Conservation (phyloP, 1,140 invertebrate genomes). For the Lysiphlebus fabarum region DNA sequence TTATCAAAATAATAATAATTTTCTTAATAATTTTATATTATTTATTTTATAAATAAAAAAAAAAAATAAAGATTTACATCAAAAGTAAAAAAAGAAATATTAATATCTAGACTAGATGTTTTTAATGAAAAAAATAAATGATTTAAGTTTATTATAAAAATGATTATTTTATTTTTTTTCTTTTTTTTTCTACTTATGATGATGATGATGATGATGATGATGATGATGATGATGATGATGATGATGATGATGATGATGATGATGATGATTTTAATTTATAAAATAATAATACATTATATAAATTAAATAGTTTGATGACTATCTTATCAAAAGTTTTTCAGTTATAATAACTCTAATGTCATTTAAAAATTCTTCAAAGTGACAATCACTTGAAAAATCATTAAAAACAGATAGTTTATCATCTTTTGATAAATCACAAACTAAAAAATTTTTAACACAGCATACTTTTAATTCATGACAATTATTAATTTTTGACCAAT, state of each 20-base stretch:
- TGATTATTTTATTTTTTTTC: not conserved
- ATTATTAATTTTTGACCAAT: slow-evolving; percentile 45
- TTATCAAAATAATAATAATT: no score
- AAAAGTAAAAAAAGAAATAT: not conserved
- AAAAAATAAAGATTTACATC: slow-evolving; percentile 1
- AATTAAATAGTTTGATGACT: not conserved
- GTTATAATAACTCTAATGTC: slow-evolving; percentile 43
- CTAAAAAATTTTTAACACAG: slow-evolving; percentile 49
- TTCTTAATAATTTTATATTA: slow-evolving; percentile 4
- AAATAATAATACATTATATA: not conserved
- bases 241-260: not conserved
- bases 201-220: not conserved
- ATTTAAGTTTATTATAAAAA: not conserved
- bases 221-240: not conserved
- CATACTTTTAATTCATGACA: slow-evolving; percentile 41
- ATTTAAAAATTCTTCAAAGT: slow-evolving; percentile 44
- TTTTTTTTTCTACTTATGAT: not conserved
- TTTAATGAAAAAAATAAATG: not conserved
- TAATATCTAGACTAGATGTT: no score
- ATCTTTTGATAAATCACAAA: slow-evolving; percentile 36
- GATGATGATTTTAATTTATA: slow-evolving; percentile 1
- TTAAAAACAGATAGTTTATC: slow-evolving; percentile 42
- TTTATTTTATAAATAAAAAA: slow-evolving; percentile 4
- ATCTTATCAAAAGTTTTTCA: slow-evolving; percentile 8
- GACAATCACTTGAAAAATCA: slow-evolving; percentile 36